These are phyloP conservation scores for Drosophila murphyi DNA, from an alignment of 1,140 invertebrate genomes.

Conservation along the genomic window DNA sequence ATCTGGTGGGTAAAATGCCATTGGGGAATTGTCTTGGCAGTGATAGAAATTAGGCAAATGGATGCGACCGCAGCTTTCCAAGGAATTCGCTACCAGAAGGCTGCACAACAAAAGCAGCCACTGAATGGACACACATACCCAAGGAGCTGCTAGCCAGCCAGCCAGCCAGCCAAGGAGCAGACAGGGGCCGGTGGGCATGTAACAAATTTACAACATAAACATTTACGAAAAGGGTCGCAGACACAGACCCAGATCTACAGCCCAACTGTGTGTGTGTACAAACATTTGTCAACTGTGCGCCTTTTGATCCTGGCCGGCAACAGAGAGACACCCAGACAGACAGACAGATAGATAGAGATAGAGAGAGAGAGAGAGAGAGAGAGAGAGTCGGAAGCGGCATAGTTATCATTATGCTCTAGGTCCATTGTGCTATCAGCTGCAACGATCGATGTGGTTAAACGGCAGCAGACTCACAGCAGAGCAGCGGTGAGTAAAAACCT, in stretches of 20 bases:
- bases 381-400: conserved; percentile 75
- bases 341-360: conserved; percentile 2
- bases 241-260: conserved; percentile 16
- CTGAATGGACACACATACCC: conserved; percentile 53
- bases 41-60: conserved; percentile 78
- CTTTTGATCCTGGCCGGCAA: conserved; percentile 78
- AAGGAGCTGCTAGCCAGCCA: neutral
- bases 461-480: conserved; percentile 41
- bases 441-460: conserved; percentile 78
- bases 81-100: conserved; percentile 70
- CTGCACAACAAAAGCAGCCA: conserved; percentile 52
- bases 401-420: conserved; percentile 71
- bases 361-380: conserved; percentile 30
- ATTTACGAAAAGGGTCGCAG: conserved; percentile 73
- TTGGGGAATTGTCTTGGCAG: conserved; percentile 71
- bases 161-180: conserved; percentile 2
- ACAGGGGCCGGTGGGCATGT: conserved; percentile 60
- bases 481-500: conserved; percentile 53
- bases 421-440: conserved; percentile 79
- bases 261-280: conserved; percentile 56
- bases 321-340: conserved; percentile 10
- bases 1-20: conserved; percentile 72
- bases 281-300: conserved; percentile 78
- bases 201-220: conserved; percentile 61
- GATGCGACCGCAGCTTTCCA: conserved; percentile 63